Evolutionary conservation across 2,797 vertebrate species (phyloP).

Genomic region (Lindbergichthys nudifrons): DNA sequence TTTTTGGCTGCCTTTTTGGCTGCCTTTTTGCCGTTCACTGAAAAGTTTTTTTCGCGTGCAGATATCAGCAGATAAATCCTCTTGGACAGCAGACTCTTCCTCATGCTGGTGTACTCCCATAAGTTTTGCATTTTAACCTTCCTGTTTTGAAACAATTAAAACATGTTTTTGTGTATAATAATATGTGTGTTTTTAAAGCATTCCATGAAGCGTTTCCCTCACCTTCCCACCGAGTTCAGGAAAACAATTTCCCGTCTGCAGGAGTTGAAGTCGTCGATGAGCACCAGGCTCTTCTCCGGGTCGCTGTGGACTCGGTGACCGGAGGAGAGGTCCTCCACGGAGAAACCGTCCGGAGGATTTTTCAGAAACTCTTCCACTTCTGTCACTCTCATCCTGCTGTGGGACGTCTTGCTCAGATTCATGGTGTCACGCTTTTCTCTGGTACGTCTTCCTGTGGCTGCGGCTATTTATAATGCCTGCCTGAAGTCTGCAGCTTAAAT

Average conservation of each 20-base stretch:
- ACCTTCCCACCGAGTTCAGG: conserved; percentile 75
- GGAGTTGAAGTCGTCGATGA: conserved; percentile 71
- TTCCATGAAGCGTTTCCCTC: neutral
- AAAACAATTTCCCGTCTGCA: conserved; percentile 61
- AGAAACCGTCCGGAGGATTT: conserved; percentile 68
- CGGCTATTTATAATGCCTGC: rapidly evolving
- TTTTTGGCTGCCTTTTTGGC: neutral
- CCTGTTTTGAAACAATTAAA: conserved; percentile 39
- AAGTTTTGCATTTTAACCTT: conserved; percentile 66
- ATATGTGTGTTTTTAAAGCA: too few species aligned
- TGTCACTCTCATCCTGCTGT: conserved; percentile 46
- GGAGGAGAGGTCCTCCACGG: conserved; percentile 37
- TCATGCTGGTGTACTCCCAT: conserved; percentile 71
- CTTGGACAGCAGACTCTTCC: conserved; percentile 74
- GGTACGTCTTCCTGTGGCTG: rapidly evolving
- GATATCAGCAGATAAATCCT: conserved; percentile 71
- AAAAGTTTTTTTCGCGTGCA: conserved; percentile 23
- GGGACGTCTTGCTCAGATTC: neutral
- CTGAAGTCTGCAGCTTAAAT: neutral
- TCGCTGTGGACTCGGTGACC: conserved; percentile 59
- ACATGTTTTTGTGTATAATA: too few species aligned
- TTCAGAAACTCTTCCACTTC: conserved; percentile 69
- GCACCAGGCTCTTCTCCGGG: conserved; percentile 61
- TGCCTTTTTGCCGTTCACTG: neutral
- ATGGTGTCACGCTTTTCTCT: neutral